Percentiles rank a stretch among this genome's conserved stretches.
Conservation (phyloP, 1,140 invertebrate species). For the Caenorhabditis elegans region DNA sequence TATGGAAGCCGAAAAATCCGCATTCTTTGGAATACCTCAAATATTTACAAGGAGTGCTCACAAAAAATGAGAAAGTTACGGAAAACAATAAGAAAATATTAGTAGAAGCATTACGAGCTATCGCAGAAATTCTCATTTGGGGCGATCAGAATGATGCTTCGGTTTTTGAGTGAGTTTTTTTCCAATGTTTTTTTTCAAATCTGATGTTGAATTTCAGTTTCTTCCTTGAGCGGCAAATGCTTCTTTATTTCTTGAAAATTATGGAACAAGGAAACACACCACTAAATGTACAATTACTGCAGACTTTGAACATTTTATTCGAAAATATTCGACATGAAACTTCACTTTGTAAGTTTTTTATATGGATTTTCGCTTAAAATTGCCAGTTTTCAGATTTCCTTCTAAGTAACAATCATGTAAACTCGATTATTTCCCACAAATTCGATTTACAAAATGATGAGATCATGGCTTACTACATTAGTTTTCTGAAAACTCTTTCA, state of each 20-base stretch:
- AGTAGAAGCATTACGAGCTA: slow-evolving; percentile 93
- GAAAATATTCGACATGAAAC: slow-evolving; percentile 95
- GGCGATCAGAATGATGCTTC: slow-evolving; percentile 99
- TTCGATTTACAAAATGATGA: slow-evolving; percentile 99
- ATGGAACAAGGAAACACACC: slow-evolving; percentile 96
- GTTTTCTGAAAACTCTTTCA: slow-evolving; percentile 95
- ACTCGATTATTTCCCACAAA: slow-evolving; percentile 97
- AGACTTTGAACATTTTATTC: slow-evolving; percentile 97
- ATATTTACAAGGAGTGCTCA: slow-evolving; percentile 88
- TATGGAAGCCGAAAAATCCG: slow-evolving; percentile 65
- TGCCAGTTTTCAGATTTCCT: slow-evolving; percentile 88
- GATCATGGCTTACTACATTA: slow-evolving; percentile 99
- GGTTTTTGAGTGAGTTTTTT: slow-evolving; percentile 88
- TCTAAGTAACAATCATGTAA: slow-evolving; percentile 98
- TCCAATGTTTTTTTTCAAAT: slow-evolving; percentile 2
- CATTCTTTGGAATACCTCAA: slow-evolving; percentile 65
- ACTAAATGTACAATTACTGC: slow-evolving; percentile 94
- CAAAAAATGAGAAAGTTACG: slow-evolving; percentile 92
- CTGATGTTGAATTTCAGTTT: slow-evolving; percentile 74
- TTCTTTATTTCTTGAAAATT: slow-evolving; percentile 93
- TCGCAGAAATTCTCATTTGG: slow-evolving; percentile 99
- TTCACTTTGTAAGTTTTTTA: slow-evolving; percentile 87
- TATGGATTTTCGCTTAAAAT: background rate
- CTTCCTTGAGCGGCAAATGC: slow-evolving; percentile 98
- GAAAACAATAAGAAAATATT: slow-evolving; percentile 89